These are phyloP conservation scores for Agrilus planipennis DNA, from an alignment of 1,140 invertebrate genomes.

Conservation along the genomic window DNA sequence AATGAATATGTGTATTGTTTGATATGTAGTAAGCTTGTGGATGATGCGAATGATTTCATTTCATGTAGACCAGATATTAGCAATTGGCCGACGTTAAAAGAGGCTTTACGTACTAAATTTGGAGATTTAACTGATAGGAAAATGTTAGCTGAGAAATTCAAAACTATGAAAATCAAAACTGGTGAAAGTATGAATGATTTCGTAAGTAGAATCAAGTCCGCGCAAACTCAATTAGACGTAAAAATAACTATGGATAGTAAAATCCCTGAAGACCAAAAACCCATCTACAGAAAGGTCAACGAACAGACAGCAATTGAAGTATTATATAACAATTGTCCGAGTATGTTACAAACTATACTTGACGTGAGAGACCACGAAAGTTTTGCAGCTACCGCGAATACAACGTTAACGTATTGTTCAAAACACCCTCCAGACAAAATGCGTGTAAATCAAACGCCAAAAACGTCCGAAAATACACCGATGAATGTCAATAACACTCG, in stretches of 20 bases:
- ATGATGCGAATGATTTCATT: not conserved
- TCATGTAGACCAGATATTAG: slow-evolving; percentile 4
- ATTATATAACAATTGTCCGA: not conserved
- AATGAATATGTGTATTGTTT: slow-evolving; percentile 3
- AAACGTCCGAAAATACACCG: no score
- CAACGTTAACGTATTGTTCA: no score
- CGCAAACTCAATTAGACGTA: not conserved
- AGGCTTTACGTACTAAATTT: no score
- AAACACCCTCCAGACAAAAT: no score
- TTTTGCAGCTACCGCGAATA: no score
- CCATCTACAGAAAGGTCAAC: not conserved
- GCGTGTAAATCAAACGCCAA: no score
- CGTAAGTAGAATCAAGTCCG: not conserved
- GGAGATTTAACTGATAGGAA: slow-evolving; percentile 4
- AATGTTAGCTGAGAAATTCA: slow-evolving; percentile 1
- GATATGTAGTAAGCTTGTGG: slow-evolving; percentile 3
- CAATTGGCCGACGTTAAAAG: not conserved
- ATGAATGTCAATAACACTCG: no score
- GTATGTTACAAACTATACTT: not conserved
- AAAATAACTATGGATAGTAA: not conserved
- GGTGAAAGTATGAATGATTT: slow-evolving; percentile 5
- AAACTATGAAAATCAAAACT: not conserved
- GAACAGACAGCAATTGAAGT: slow-evolving; percentile 3
- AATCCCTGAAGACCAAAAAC: not conserved
- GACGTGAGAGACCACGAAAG: no score